Conservation (phyloP, 2,888 invertebrate genomes). For the Steinernema scapterisci region DNA sequence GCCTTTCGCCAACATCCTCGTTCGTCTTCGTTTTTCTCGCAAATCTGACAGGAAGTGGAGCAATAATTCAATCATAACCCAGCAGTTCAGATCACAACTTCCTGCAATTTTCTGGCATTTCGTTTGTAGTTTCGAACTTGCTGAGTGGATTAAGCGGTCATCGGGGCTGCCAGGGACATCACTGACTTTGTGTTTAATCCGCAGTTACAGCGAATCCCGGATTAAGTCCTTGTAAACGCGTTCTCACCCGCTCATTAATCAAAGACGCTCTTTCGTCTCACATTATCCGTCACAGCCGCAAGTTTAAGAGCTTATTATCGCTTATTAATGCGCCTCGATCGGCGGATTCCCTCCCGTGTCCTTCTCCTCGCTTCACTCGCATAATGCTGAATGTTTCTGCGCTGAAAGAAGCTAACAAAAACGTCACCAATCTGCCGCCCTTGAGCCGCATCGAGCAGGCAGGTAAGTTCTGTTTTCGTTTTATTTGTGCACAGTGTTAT, state of each 20-base stretch:
- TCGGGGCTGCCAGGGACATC: too few relatives aligned
- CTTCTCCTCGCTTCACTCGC: neutral
- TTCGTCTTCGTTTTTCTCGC: too few relatives aligned
- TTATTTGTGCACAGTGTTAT: neutral
- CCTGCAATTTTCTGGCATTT: too few relatives aligned
- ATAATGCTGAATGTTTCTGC: slow-evolving; percentile 28
- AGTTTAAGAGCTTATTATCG: slow-evolving; percentile 8
- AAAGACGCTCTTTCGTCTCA: neutral
- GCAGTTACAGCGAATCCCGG: too few relatives aligned
- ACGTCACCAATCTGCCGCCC: slow-evolving; percentile 45
- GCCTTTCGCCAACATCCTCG: too few relatives aligned
- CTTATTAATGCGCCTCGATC: slow-evolving; percentile 13
- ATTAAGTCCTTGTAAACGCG: too few relatives aligned
- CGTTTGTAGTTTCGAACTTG: too few relatives aligned
- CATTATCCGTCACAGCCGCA: neutral
- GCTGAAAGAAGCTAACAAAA: slow-evolving; percentile 28
- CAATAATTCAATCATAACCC: too few relatives aligned
- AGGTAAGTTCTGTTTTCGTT: slow-evolving; percentile 34
- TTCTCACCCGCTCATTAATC: slow-evolving; percentile 22
- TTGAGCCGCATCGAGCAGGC: slow-evolving; percentile 45
- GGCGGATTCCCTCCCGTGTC: neutral
- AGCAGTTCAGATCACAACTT: too few relatives aligned
- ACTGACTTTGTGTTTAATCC: too few relatives aligned
- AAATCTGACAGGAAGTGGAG: too few relatives aligned
- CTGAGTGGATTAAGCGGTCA: too few relatives aligned